These are phyloP conservation scores for Candidula unifasciata DNA, from an alignment of 2,888 invertebrate genomes.

Conservation along the genomic window DNA sequence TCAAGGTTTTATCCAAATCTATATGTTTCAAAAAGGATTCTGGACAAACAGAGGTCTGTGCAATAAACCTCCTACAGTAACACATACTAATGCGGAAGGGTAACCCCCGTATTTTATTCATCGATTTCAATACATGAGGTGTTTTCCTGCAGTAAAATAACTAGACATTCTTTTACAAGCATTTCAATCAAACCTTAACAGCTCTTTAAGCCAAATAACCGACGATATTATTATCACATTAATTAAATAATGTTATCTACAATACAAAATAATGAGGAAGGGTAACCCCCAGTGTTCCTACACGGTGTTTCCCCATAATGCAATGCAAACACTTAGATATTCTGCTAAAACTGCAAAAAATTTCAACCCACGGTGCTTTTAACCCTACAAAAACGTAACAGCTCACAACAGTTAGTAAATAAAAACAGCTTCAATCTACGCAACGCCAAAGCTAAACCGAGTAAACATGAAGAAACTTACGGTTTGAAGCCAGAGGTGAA, in stretches of 20 bases:
- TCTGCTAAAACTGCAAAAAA: not conserved
- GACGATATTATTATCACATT: too few relatives aligned
- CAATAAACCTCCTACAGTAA: conserved; percentile 33
- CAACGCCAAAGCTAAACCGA: conserved; percentile 12
- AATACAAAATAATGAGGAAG: not conserved
- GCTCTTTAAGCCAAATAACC: too few relatives aligned
- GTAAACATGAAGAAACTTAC: conserved; percentile 37
- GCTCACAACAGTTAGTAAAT: not conserved
- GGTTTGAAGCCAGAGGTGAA: conserved; percentile 49
- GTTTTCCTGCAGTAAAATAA: conserved; percentile 35
- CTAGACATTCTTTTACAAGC: too few relatives aligned
- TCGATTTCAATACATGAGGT: not conserved
- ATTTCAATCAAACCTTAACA: too few relatives aligned
- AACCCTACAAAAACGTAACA: not conserved
- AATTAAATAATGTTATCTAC: too few relatives aligned
- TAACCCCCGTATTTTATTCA: conserved; percentile 41
- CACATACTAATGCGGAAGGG: conserved; percentile 48
- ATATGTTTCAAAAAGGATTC: not conserved
- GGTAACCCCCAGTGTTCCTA: conserved; percentile 5
- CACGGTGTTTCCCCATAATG: conserved; percentile 13
- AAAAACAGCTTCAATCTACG: not conserved
- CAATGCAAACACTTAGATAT: conserved; percentile 19
- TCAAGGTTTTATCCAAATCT: not conserved
- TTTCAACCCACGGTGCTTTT: not conserved
- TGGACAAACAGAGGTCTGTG: not conserved